Evolutionary conservation across 1,140 invertebrate species (phyloP).

Genomic region (Cotesia typhae): DNA sequence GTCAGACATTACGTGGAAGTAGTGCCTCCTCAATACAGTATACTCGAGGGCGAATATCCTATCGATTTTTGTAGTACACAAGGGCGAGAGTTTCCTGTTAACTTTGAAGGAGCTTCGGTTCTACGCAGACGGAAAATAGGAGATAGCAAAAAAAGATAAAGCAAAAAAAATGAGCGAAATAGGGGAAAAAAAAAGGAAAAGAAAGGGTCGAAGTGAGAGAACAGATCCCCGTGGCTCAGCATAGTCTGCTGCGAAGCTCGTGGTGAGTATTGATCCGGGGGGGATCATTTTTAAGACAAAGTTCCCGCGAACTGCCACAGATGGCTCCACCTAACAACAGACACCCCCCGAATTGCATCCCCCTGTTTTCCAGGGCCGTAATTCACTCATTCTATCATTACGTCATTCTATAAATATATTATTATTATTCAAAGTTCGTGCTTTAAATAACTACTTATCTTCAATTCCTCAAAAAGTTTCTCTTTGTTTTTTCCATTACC

Average conservation of each 20-base stretch:
- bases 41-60: slow-evolving; percentile 27
- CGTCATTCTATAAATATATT: slow-evolving; percentile 21
- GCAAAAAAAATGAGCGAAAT: neutral
- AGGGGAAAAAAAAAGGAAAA: slow-evolving; percentile 10
- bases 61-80: slow-evolving; percentile 31
- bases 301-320: slow-evolving; percentile 46
- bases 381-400: neutral
- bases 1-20: slow-evolving; percentile 26
- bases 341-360: neutral
- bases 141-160: slow-evolving; percentile 9
- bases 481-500: neutral
- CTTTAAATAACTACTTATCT: neutral
- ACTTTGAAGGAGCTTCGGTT: slow-evolving; percentile 30
- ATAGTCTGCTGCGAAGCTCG: slow-evolving; percentile 25
- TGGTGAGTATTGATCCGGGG: slow-evolving; percentile 53
- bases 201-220: slow-evolving; percentile 12
- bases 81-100: slow-evolving; percentile 27
- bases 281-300: slow-evolving; percentile 56
- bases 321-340: slow-evolving; percentile 46
- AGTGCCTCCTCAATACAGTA: neutral
- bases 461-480: neutral
- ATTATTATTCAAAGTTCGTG: neutral
- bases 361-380: slow-evolving; percentile 32
- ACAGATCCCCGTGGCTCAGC: slow-evolving; percentile 30
- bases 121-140: slow-evolving; percentile 25